These are phyloP conservation scores for Cettia cetti DNA, from an alignment of 2,113 vertebrate genomes.

Conservation along the genomic window DNA sequence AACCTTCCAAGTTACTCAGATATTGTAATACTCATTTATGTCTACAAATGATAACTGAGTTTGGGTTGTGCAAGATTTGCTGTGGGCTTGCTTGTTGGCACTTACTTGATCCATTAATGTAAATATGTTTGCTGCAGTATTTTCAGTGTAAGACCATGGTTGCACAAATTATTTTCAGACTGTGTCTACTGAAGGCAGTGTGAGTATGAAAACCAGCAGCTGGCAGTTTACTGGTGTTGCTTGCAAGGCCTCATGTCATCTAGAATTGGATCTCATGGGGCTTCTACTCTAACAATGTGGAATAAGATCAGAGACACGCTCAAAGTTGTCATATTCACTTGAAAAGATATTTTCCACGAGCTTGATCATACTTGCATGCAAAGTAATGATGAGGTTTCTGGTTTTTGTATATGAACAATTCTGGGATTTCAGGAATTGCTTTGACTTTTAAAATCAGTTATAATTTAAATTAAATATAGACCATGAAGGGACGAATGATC, in stretches of 20 bases:
- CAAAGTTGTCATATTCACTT: background rate
- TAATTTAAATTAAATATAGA: background rate
- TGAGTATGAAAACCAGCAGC: background rate
- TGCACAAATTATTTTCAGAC: background rate
- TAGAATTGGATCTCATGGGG: background rate
- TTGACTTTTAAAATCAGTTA: background rate
- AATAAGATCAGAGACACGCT: background rate
- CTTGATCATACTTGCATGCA: background rate
- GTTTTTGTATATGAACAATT: background rate
- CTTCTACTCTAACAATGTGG: background rate
- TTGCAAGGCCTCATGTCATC: background rate
- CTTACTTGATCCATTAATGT: background rate
- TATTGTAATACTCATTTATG: background rate
- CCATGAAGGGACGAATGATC: background rate
- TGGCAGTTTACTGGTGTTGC: background rate
- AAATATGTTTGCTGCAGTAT: background rate
- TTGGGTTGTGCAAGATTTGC: background rate
- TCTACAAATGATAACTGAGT: background rate
- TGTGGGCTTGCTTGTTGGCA: background rate
- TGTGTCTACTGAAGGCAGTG: accelerated
- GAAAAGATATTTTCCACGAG: background rate
- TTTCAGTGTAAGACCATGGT: background rate
- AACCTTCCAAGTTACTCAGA: background rate
- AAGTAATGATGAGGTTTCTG: background rate
- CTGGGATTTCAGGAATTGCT: background rate